Evolutionary conservation across 2,888 invertebrate species (phyloP), one percentile per base, ranked within the genome.

Genomic region (Galeruca laticollis): DNA sequence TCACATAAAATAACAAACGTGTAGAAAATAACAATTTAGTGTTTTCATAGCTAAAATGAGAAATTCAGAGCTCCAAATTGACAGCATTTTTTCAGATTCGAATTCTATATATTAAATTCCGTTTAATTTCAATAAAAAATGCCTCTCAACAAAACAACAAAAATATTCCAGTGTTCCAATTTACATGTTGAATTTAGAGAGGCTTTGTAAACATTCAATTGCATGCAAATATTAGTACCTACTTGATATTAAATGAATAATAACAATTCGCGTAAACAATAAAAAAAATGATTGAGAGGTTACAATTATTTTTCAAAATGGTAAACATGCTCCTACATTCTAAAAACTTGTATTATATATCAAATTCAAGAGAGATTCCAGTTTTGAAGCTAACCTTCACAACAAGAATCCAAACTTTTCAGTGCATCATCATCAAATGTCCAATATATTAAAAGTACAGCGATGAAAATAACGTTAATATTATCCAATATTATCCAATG

Each of bases 121-220:
- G 35, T 51, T 61, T 35, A 11, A 35, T 33, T 51, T 33, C 37
- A 57, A 57, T 35, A 57, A 18, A 57, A 57, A 57, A 15, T 57
- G 26, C 31, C 5, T 18, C 31, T 52, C 37, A 1, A n/a, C 20
- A 52, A 37, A 52, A 52, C 62, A 62, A 62, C 20, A 52, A 6
- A 20, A 62, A 62, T 62, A 37, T 33, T 40, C 37, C 11, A 18
- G 47, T 21, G 20, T 52, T 52, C 37, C 8, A 54, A n/a, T 37
- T 33, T 21, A 61, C 31, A 54, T 54, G 15, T 2, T 54, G 13
- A 10, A 20, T 18, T 49, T 47, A n/a, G n/a, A n/a, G n/a, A 43
- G 8, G 43, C 2, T 43, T 26, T 26, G 26, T 5, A 26, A 26
- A 26, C 26, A 26, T 1, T 26, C 26, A 26, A 40, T 40, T 40